Evolutionary conservation across 2,888 invertebrate species (phyloP), one percentile per base, ranked within the genome.

Genomic region (Lasioglossum leucozonium): DNA sequence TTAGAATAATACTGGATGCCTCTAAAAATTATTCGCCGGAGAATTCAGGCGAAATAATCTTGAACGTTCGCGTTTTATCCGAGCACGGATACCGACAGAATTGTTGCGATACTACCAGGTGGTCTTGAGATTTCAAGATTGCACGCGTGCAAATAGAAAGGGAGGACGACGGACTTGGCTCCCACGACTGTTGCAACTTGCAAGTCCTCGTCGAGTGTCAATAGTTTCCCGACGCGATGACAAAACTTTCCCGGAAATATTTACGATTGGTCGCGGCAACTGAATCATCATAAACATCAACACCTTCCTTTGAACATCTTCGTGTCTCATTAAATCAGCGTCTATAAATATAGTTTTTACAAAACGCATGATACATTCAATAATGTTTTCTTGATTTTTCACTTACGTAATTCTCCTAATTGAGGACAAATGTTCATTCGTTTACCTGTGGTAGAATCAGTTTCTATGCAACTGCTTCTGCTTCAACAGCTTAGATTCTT

Each of bases 271-370:
- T 30, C 62, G 62, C 26, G 16, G 62, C 62, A 26, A 30, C 62
- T 62, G 62, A 62, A 62, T 62, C 62, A 62, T 62, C 62, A 2
- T 30, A 30, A 62, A 62, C 62, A 62, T 62, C 62, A 62, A 62
- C 62, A 62, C 62, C 62, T 62, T 62, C 62, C 62, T 62, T 5
- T 16, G 62, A 62, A 62, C 62, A 62, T 30, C 62, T 30, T 16
- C 62, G 16, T 1, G 13, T 62, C n/a, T 62, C 30, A 62, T 62
- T 62, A 62, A 62, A 5, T 62, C 30, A 26, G 13, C 30, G 62
- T 30, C 30, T 26, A 26, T 26, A 62, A 62, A 62, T 62, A 62
- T 30, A 16, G 13, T 62, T 62, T 58, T 62, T 16, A 26, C 62
- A 16, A 62, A 26, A 30, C 6, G 5, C 30, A 62, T 58, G 13